Base-by-base conservation (phyloP, 2,113 vertebrate genomes). In the Leptocoma aspasia region DNA sequence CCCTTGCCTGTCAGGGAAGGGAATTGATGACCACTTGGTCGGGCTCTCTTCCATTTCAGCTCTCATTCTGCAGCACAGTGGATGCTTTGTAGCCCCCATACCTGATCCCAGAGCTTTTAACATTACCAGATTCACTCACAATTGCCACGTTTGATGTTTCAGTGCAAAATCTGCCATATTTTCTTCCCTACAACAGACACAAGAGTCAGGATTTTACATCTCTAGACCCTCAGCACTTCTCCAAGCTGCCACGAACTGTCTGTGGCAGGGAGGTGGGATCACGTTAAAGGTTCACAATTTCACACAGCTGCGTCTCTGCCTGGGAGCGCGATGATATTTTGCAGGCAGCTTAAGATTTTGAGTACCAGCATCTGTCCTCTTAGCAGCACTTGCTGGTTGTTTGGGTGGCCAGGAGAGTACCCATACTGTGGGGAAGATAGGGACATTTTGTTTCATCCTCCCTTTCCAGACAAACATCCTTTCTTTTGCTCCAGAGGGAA, bases 281-380 rank as follows among this genome's bases (percentile, higher is more conserved):
- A 92, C 9, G 9, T 86, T 90, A 92, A 96, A 96, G 76, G 94
- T 95, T 97, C 86, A 39, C 52, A 70, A 86, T 94, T 97, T 97
- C 95, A 95, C 95, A 94, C 92, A 90, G 86, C 93, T 91, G 88
- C 39, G 28, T 82, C 95, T 96, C 91, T 92, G 79, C 91, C 80
- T 84, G 69, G 35, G 61, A 97, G 52, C 3, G 0, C 0, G 3
- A 61, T 18, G 65, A 93, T 95, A 88, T 91, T 92, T 92, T 60
- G 39, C 96, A 95, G 76, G 52, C 94, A 94, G 61, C 47, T 81
- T 82, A 85, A 61, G 57, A 59, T 91, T 97, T 89, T 82, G 79
- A 92, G 89, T 82, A 95, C 72, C 65, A 71, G 82, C 86, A 95
- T 94, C 92, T 92, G 88, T 90, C 85, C 85, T 71, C 82, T 69